These are phyloP conservation scores for Hydropsyche tenuis DNA, from an alignment of 1,140 invertebrate species.

Conservation along the genomic window DNA sequence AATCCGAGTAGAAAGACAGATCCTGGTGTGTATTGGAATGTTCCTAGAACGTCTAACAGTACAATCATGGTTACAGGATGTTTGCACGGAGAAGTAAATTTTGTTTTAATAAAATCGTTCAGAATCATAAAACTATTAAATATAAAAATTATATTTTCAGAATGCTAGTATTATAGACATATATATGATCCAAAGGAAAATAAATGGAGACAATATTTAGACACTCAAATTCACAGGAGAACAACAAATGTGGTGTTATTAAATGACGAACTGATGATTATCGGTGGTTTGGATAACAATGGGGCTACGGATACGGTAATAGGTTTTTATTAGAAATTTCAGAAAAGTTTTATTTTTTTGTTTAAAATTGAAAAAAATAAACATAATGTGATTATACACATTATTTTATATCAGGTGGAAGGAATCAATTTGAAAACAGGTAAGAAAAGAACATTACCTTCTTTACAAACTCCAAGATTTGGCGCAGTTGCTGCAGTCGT, in stretches of 20 bases:
- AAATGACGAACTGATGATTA: not conserved
- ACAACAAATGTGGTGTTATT: not conserved
- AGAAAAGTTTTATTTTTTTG: not conserved
- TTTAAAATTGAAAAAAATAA: not conserved
- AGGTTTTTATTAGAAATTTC: not conserved
- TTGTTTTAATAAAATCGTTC: not conserved
- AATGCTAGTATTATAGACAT: not conserved
- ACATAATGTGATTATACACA: no score
- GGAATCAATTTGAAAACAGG: not conserved
- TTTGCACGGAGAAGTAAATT: no score
- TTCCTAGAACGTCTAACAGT: not conserved
- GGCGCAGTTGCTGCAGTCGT: not conserved
- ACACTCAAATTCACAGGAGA: not conserved
- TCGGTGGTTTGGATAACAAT: not conserved
- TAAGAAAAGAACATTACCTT: not conserved
- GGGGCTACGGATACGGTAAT: not conserved
- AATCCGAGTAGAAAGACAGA: not conserved
- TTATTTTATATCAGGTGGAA: conserved; percentile 1
- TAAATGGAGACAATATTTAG: not conserved
- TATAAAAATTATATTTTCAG: not conserved
- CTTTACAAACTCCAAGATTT: not conserved
- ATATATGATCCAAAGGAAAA: not conserved
- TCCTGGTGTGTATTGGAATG: not conserved
- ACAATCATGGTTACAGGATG: not conserved
- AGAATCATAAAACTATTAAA: no score